These are phyloP conservation scores for Stigmatopora nigra DNA, from an alignment of 2,113 vertebrate species.

Conservation along the genomic window DNA sequence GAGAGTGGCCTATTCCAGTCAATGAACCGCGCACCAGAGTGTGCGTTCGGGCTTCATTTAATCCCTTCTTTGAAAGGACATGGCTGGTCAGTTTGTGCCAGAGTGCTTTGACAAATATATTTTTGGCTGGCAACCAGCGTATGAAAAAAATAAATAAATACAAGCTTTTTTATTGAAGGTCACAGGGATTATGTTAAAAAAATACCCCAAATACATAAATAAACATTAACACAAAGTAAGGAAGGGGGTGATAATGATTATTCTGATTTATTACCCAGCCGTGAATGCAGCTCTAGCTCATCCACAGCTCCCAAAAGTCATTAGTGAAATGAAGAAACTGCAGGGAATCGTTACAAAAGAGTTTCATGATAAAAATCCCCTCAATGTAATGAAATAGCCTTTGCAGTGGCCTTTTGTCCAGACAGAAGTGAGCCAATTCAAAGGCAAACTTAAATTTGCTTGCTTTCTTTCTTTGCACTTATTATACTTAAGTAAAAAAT, in stretches of 20 bases:
- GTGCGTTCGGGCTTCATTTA: conserved; percentile 36
- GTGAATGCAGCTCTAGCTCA: conserved; percentile 8
- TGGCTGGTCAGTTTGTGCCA: conserved; percentile 2
- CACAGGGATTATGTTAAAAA: background rate
- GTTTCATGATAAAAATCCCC: background rate
- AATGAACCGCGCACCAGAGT: conserved; percentile 32
- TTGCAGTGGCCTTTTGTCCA: background rate
- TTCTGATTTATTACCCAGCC: conserved; percentile 3
- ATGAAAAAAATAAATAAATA: conserved; percentile 5
- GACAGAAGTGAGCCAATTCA: background rate
- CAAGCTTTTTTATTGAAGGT: background rate
- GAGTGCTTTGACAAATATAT: conserved; percentile 8
- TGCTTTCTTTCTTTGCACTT: background rate
- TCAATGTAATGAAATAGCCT: background rate
- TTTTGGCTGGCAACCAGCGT: conserved; percentile 1
- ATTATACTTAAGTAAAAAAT: background rate
- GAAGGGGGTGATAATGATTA: conserved; percentile 7
- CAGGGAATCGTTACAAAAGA: background rate
- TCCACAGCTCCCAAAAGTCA: background rate
- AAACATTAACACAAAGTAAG: background rate
- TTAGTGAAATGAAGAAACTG: conserved; percentile 1
- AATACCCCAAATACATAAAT: background rate
- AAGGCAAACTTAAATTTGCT: background rate
- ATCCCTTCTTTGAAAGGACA: conserved; percentile 30
- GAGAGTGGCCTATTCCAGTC: conserved; percentile 15